Evolutionary conservation across 2,888 invertebrate genomes (phyloP).

Genomic region (Strigamia transsilvanica): DNA sequence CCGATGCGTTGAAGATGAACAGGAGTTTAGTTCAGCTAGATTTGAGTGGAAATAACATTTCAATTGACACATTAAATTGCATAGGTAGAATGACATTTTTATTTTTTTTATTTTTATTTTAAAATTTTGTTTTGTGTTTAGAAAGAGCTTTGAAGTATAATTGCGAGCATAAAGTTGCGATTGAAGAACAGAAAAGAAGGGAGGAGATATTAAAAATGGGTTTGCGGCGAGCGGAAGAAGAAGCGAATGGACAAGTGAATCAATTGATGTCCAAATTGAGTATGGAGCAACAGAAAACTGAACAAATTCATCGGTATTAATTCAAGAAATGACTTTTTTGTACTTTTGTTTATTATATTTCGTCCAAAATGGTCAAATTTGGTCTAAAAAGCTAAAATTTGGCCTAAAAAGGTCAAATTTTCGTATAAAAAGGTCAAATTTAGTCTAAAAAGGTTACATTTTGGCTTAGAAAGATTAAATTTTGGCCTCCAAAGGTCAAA

Average conservation of each 20-base stretch:
- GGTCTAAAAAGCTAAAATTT: too few species aligned
- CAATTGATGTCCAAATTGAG: background rate
- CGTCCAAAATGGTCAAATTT: too few species aligned
- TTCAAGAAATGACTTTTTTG: too few species aligned
- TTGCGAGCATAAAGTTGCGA: background rate
- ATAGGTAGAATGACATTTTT: too few species aligned
- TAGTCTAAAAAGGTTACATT: too few species aligned
- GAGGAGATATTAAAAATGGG: background rate
- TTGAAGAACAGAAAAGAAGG: background rate
- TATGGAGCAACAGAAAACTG: background rate
- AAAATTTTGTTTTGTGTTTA: background rate
- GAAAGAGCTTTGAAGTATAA: conserved; percentile 13
- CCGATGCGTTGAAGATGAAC: background rate
- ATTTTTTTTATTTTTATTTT: too few species aligned
- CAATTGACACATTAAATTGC: background rate
- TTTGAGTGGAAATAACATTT: background rate
- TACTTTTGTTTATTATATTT: too few species aligned
- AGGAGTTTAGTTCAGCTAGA: background rate
- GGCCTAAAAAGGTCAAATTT: too few species aligned
- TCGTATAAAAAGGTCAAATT: too few species aligned
- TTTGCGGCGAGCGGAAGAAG: conserved; percentile 7
- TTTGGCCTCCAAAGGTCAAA: too few species aligned
- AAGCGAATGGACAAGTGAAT: conserved; percentile 3
- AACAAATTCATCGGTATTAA: background rate
- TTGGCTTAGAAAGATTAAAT: too few species aligned